Percentiles rank a stretch among this genome's conserved stretches.
Conservation (phyloP, 2,797 vertebrate genomes). For the Tarsius wallacei region DNA sequence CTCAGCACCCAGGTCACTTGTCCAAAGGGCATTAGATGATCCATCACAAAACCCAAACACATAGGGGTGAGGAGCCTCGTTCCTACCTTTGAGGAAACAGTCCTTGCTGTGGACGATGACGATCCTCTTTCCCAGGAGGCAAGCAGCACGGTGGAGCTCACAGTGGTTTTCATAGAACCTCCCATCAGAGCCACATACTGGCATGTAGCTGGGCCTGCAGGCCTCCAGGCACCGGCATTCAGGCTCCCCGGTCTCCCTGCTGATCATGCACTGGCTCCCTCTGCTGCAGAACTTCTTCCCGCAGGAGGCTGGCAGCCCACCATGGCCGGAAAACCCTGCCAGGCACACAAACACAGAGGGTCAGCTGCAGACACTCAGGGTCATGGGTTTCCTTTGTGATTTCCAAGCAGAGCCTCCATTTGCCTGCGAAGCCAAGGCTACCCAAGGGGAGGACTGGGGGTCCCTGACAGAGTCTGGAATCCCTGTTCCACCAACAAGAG, state of each 20-base stretch:
- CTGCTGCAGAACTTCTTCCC: conserved; percentile 93
- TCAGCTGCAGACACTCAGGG: rapidly evolving
- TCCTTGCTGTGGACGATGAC: conserved; percentile 95
- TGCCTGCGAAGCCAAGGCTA: background rate
- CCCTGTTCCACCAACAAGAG: background rate
- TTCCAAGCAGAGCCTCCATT: background rate
- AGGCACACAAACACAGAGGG: conserved; percentile 50
- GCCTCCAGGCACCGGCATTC: conserved; percentile 94
- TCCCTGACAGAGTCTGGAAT: background rate
- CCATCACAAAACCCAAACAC: background rate
- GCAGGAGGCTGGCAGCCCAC: conserved; percentile 88
- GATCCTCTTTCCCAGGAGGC: conserved; percentile 94
- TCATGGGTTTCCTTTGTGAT: rapidly evolving
- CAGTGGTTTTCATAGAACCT: conserved; percentile 98
- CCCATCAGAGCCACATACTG: conserved; percentile 97
- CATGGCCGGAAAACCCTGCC: conserved; percentile 89
- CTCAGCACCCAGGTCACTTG: background rate
- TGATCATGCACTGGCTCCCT: conserved; percentile 93
- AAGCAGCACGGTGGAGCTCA: conserved; percentile 95
- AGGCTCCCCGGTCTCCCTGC: conserved; percentile 91
- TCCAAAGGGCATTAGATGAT: background rate
- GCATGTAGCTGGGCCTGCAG: conserved; percentile 95
- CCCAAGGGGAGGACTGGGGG: background rate
- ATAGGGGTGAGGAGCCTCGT: rapidly evolving
- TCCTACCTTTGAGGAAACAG: conserved; percentile 98